Percentiles rank a stretch among this genome's conserved stretches.
phyloP scores from a whole-genome alignment of 1,140 invertebrate species.

The Aradophagus sp. region DNA sequence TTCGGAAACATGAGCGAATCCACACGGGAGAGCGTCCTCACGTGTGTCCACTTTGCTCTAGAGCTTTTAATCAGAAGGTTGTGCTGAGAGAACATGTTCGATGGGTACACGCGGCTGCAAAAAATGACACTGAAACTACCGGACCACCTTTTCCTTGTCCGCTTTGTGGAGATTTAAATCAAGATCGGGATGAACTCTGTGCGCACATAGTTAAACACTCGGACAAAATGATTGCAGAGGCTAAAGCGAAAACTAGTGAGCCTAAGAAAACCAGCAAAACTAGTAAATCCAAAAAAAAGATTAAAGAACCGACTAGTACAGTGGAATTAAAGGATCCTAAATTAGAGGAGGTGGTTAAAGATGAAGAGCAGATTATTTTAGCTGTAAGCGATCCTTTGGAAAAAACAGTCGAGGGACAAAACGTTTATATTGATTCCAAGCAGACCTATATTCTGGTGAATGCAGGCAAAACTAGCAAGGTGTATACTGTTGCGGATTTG shows the following conservation, averaged over 20 bases:
- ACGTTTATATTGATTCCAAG: conserved; percentile 23
- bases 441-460: conserved; percentile 50
- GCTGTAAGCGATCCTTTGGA: conserved; percentile 59
- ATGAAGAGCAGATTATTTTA: conserved; percentile 61
- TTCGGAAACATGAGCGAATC: conserved; percentile 79
- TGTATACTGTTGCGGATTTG: conserved; percentile 26
- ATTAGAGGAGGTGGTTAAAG: too few relatives aligned
- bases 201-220: conserved; percentile 76
- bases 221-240: conserved; percentile 73
- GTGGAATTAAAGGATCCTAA: too few relatives aligned
- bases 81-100: conserved; percentile 75
- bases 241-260: conserved; percentile 68
- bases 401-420: conserved; percentile 29
- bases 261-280: conserved; percentile 57
- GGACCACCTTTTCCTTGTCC: conserved; percentile 69
- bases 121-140: conserved; percentile 62
- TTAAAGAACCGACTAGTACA: too few relatives aligned
- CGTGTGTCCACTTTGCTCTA: conserved; percentile 79
- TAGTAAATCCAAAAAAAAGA: conserved; percentile 61
- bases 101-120: conserved; percentile 74
- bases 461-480: conserved; percentile 29
- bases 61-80: conserved; percentile 77
- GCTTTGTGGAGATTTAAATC: conserved; percentile 68
- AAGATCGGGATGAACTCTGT: conserved; percentile 74
- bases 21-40: conserved; percentile 81